Conservation (phyloP, 2,888 invertebrate genomes). For the Lottia gigantea region DNA sequence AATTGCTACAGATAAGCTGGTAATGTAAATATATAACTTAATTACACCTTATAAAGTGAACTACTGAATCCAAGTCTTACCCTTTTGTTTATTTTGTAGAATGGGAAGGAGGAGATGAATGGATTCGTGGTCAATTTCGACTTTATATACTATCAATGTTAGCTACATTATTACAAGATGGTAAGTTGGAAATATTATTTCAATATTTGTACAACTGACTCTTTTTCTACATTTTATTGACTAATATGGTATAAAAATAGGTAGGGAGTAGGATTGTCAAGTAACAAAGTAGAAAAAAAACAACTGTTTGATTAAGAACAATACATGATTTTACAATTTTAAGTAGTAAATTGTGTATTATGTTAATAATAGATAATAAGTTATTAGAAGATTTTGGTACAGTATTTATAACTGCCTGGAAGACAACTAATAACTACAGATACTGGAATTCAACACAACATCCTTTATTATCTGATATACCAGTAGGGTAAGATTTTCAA, state of each 20-base stretch:
- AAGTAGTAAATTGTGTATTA: no score
- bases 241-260: no score
- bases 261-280: no score
- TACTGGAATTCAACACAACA: constrained; percentile 80
- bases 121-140: constrained; percentile 92
- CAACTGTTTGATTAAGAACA: no score
- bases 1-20: no score
- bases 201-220: background rate
- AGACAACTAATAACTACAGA: constrained; percentile 87
- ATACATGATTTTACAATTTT: no score
- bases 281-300: no score
- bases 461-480: constrained; percentile 74
- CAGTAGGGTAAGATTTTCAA: constrained; percentile 73
- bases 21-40: no score
- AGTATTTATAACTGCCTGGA: constrained; percentile 85
- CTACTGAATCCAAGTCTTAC: no score
- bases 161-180: constrained; percentile 54
- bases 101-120: constrained; percentile 95
- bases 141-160: constrained; percentile 68
- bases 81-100: constrained; percentile 65
- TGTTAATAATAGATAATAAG: constrained; percentile 62
- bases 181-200: constrained; percentile 41
- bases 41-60: no score
- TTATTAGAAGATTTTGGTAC: constrained; percentile 84
- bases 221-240: constrained; percentile 12